Conservation (phyloP, 2,797 vertebrate species). For the Liparis tanakae region DNA sequence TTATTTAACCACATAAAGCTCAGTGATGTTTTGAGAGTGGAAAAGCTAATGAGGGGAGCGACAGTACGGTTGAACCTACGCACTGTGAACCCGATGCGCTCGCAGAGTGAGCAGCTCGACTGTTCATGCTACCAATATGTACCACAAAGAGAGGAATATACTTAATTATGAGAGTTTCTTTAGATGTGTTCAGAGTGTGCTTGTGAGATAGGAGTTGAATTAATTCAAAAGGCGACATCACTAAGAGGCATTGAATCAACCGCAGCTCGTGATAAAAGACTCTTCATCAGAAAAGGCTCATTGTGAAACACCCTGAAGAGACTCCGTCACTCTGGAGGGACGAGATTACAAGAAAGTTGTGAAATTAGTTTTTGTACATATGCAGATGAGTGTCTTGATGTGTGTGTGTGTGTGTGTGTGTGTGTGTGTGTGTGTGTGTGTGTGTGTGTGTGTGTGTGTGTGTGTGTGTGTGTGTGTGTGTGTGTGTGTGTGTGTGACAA, state of each 20-base stretch:
- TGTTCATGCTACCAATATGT: constrained; percentile 11
- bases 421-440: constrained; percentile 20
- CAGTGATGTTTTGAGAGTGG: constrained; percentile 38
- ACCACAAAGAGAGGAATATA: constrained; percentile 14
- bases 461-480: constrained; percentile 25
- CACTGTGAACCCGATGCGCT: constrained; percentile 25
- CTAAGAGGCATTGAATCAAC: background rate
- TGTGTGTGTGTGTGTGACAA: constrained; percentile 25
- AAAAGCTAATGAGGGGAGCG: constrained; percentile 48
- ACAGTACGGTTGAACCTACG: constrained; percentile 32
- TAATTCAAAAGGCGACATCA: constrained; percentile 10
- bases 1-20: constrained; percentile 19
- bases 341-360: background rate
- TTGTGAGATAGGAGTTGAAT: constrained; percentile 9
- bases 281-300: constrained; percentile 10
- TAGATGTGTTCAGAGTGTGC: constrained; percentile 16
- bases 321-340: constrained; percentile 4
- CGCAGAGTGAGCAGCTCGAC: constrained; percentile 6
- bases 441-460: constrained; percentile 25
- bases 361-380: constrained; percentile 2
- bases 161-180: constrained; percentile 11
- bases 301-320: constrained; percentile 10
- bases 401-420: constrained; percentile 23
- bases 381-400: constrained; percentile 17
- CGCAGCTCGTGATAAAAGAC: constrained; percentile 13